Evolutionary conservation across 2,888 invertebrate species (phyloP).

Genomic region (Iselma pallidipennis): DNA sequence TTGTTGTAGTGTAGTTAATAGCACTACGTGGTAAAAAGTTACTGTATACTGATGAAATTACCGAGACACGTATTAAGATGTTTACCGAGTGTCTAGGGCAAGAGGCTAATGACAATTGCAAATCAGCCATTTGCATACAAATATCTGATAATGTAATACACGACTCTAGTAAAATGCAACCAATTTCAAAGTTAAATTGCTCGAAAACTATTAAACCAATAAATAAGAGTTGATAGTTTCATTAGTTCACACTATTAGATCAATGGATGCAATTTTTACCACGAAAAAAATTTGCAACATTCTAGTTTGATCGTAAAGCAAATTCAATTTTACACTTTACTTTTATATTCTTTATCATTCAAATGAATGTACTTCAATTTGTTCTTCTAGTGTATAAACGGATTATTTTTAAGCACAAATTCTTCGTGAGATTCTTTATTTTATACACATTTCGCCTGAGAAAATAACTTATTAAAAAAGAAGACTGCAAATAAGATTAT

Average conservation of each 20-base stretch:
- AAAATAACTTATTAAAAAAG: too few species aligned
- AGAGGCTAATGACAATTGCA: constrained; percentile 43
- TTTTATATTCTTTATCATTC: too few species aligned
- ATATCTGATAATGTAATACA: constrained; percentile 42
- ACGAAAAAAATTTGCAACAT: background rate
- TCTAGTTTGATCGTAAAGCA: too few species aligned
- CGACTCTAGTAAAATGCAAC: constrained; percentile 41
- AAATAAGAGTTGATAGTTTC: constrained; percentile 16
- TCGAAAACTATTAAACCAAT: constrained; percentile 40
- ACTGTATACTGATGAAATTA: background rate
- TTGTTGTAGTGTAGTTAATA: background rate
- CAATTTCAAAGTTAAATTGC: constrained; percentile 44
- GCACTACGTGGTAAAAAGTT: background rate
- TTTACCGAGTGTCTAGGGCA: constrained; percentile 18
- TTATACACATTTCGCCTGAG: too few species aligned
- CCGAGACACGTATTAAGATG: constrained; percentile 13
- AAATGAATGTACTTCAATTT: too few species aligned
- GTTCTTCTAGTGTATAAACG: too few species aligned
- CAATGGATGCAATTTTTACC: background rate
- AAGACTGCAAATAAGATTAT: too few species aligned
- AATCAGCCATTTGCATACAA: constrained; percentile 46
- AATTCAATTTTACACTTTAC: too few species aligned
- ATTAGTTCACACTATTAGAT: background rate
- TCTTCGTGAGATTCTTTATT: too few species aligned
- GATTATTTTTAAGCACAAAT: too few species aligned